Evolutionary conservation across 1,140 invertebrate species (phyloP), one percentile per base, ranked within the genome.

Genomic region (Stegodyphus dumicola): DNA sequence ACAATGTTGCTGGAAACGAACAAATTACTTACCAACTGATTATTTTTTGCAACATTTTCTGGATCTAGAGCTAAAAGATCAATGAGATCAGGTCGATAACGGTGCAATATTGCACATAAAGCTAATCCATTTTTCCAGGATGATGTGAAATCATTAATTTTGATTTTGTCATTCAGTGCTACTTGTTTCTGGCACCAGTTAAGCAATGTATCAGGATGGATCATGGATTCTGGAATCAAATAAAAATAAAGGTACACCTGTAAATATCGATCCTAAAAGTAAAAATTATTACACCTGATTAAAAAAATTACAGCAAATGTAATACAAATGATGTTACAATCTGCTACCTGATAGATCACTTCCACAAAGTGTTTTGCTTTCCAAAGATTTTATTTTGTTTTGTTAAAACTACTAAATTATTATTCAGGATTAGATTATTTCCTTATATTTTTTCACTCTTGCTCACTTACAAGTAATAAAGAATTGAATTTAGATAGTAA

Each of bases 31-130:
- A 90, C 90, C 77, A 95, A 88, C 89, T 96, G 95, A 91, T 95
- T 95, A 89, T 95, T 96, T 88, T 93, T 92, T 56, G 90, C 90
- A 13, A 92, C 90, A 88, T 95, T 93, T 75, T 94, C 92, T 80
- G 93, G 90, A 81, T 93, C 93, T 53, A 96, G 90, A 54, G 92
- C 92, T 87, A 90, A 89, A 88, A 94, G 94, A 89, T 96, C 95
- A 75, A 98, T 92, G 18, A 98, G 91, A 91, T 97, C 95, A n/a
- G 96, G 96, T 87, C 96, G 92, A 91, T 97, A 97, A 88, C 94
- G 94, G 90, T 94, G 93, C 87, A 97, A 93, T 56, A 97, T 94
- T n/a, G 95, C 95, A 91, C 94, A 96, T 77, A 97, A 91, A 6
- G 94, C 94, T 76, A 95, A 90, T 10, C 96, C 96, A 90, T 93